Base-by-base conservation (phyloP, 1,140 invertebrate species). In the Trichonephila clavipes region DNA sequence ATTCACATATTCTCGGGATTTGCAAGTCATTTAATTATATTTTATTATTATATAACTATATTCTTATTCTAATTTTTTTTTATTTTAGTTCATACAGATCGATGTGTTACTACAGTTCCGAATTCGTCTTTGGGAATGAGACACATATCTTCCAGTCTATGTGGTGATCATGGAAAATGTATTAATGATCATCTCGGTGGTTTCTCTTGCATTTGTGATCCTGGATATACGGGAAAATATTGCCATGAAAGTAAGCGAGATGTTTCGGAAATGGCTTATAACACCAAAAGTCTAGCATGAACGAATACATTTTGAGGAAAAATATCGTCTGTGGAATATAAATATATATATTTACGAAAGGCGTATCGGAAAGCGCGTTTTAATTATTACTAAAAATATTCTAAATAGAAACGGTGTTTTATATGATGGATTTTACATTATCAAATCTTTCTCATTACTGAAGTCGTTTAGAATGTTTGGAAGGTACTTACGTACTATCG, bases 141-240 rank as follows among this genome's bases (percentile, higher is more conserved):
- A 24, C 81, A 82, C 18, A 40, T 90, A 4, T 83, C 88, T 19
- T 81, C 94, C 18, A 94, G 51, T 19, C 95, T 96, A 12, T 98
- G 98, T 95, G 97, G 97, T 82, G 97, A 98, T 62, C 97, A 98
- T 95, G 97, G 98, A 66, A 97, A 97, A 95, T 98, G 98, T 95
- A 96, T 97, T 72, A 97, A 96, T 95, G 93, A 94, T 82, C 94
- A 95, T n/a, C 66, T 90, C 19, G 95, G 94, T 0, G 95, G 95
- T 2, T 96, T 96, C 94, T 95, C 95, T 77, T 96, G 96, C 95
- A 95, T 95, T 91, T 97, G 96, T 95, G 95, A 96, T 87, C 95
- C 95, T 94, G 96, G 96, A 94, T 96, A 95, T 87, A 94, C 94
- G n/a, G 95, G 95, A 59, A 85, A 95, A 94, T 96, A 96, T 91